phyloP scores from a whole-genome alignment of 2,797 vertebrate species.

The Pempheris klunzingeri region DNA sequence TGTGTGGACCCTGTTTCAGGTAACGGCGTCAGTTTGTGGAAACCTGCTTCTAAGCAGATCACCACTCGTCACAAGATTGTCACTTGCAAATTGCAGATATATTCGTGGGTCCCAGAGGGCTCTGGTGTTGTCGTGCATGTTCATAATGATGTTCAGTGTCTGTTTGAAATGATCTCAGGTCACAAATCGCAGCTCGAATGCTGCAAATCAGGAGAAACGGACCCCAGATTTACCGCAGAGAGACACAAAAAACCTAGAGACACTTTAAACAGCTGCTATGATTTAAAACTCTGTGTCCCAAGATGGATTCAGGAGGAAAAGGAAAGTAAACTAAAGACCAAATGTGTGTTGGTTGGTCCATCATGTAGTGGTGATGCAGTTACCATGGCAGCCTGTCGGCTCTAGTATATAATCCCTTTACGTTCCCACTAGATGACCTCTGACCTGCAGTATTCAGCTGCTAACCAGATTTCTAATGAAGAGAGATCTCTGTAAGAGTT shows the following conservation, averaged over 20 bases:
- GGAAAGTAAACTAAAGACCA: no score
- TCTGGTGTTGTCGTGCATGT: no score
- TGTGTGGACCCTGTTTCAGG: no score
- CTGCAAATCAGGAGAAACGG: not conserved
- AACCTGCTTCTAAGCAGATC: no score
- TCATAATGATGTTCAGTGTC: not conserved
- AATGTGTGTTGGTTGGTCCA: not conserved
- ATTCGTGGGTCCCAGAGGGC: not conserved
- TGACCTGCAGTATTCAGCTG: slow-evolving; percentile 38
- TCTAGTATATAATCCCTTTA: slow-evolving; percentile 22
- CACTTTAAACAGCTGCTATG: not conserved
- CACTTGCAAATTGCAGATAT: not conserved
- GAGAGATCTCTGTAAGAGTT: slow-evolving; percentile 16
- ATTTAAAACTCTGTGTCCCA: not conserved
- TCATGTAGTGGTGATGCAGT: slow-evolving; percentile 27
- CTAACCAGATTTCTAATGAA: slow-evolving; percentile 15
- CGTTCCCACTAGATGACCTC: slow-evolving; percentile 43
- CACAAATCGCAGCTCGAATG: not conserved
- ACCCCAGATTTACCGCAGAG: not conserved
- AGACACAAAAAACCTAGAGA: not conserved
- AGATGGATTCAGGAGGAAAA: not conserved
- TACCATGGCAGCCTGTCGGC: slow-evolving; percentile 45
- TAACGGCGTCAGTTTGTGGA: no score
- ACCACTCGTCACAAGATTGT: no score
- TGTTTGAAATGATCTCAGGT: not conserved